These are phyloP conservation scores for Chionodraco myersi DNA, from an alignment of 2,113 vertebrate genomes.

Conservation along the genomic window DNA sequence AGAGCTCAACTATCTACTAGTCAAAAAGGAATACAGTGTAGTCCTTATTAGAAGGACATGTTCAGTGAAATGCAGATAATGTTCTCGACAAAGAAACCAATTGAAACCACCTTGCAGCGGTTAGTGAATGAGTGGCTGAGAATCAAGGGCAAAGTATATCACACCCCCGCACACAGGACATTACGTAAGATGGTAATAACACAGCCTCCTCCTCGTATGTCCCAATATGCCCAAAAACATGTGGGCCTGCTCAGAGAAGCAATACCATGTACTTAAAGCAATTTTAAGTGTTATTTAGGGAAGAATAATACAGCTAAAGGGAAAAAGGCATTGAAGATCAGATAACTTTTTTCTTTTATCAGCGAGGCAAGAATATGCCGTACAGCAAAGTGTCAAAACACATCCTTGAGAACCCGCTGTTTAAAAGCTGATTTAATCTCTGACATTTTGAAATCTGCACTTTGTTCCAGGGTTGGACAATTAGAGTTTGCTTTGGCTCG, in stretches of 20 bases:
- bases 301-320: background rate
- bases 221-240: conserved; percentile 32
- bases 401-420: background rate
- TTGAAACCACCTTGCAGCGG: background rate
- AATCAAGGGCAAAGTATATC: conserved; percentile 60
- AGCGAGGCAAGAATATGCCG: background rate
- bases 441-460: background rate
- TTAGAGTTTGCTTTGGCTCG: conserved; percentile 31
- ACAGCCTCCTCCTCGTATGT: conserved; percentile 40
- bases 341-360: background rate
- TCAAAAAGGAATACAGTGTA: no score
- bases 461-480: conserved; percentile 25
- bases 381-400: background rate
- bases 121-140: conserved; percentile 41
- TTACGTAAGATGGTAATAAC: conserved; percentile 63
- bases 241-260: conserved; percentile 9
- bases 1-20: background rate
- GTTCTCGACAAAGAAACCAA: background rate
- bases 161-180: background rate
- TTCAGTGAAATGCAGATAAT: background rate
- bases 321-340: background rate
- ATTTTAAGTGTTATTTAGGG: conserved; percentile 1
- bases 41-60: background rate
- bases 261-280: background rate
- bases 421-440: background rate